Evolutionary conservation across 1,140 invertebrate species (phyloP).

Genomic region (Calliphora vicina): DNA sequence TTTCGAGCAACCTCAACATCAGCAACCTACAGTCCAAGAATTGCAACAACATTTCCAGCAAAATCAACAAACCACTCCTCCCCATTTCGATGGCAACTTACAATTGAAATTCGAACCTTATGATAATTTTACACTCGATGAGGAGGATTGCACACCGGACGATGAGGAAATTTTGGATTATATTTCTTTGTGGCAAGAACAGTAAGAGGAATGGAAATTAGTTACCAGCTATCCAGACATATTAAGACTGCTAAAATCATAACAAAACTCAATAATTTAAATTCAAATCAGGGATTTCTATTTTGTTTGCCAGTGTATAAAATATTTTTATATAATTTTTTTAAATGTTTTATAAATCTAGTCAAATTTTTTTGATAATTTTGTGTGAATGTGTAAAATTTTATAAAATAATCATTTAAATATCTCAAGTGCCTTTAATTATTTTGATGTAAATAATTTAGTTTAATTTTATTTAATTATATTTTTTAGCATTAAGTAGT

Average conservation of each 20-base stretch:
- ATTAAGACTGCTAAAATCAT: neutral
- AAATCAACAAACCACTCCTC: neutral
- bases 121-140: slow-evolving; percentile 66
- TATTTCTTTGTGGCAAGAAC: slow-evolving; percentile 83
- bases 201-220: slow-evolving; percentile 53
- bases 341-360: slow-evolving; percentile 22
- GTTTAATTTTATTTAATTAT: slow-evolving; percentile 35
- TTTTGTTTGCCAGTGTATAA: slow-evolving; percentile 23
- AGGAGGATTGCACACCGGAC: slow-evolving; percentile 78
- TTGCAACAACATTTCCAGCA: neutral
- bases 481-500: slow-evolving; percentile 17
- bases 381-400: neutral
- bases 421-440: slow-evolving; percentile 35
- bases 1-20: slow-evolving; percentile 49
- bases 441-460: slow-evolving; percentile 33
- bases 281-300: slow-evolving; percentile 15
- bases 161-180: slow-evolving; percentile 90
- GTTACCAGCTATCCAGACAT: neutral
- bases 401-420: neutral
- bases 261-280: neutral
- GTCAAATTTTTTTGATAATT: slow-evolving; percentile 23
- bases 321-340: neutral
- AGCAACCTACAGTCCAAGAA: neutral
- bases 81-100: slow-evolving; percentile 37
- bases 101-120: slow-evolving; percentile 68